Evolutionary conservation across 2,888 invertebrate species (phyloP).

Genomic region (Leucophora obtusa): DNA sequence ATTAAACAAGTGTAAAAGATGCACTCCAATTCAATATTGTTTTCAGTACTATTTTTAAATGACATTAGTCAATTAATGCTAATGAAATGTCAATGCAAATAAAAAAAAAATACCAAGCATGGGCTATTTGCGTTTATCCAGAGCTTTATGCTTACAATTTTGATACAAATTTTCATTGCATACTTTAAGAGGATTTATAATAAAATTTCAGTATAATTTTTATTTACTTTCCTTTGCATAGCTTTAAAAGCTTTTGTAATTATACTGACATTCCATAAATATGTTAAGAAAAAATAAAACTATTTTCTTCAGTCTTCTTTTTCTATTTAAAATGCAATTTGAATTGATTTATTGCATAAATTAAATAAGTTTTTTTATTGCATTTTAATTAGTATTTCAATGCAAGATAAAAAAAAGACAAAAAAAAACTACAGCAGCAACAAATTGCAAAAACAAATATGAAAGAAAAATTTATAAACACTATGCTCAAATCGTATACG

Average conservation of each 20-base stretch:
- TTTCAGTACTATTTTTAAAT: no score
- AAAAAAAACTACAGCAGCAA: constrained; percentile 2
- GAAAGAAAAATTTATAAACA: not conserved
- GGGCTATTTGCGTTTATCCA: no score
- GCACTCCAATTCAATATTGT: no score
- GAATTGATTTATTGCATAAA: constrained; percentile 62
- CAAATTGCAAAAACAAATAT: constrained; percentile 22
- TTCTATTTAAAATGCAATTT: constrained; percentile 14
- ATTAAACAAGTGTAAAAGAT: no score
- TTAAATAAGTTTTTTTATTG: constrained; percentile 44
- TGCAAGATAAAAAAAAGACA: constrained; percentile 19
- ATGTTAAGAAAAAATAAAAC: not conserved
- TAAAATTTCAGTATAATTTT: no score
- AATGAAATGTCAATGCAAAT: no score
- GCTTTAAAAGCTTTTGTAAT: not conserved
- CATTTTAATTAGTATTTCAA: constrained; percentile 59
- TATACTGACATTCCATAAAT: not conserved
- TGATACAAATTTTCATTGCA: not conserved
- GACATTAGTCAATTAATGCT: no score
- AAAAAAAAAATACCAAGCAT: no score
- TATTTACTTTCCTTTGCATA: no score
- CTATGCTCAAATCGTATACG: no score
- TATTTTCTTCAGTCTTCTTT: not conserved
- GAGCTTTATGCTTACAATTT: not conserved
- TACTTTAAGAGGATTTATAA: not conserved